Evolutionary conservation across 1,140 invertebrate species (phyloP), one percentile per base, ranked within the genome.

Genomic region (Apis laboriosa): DNA sequence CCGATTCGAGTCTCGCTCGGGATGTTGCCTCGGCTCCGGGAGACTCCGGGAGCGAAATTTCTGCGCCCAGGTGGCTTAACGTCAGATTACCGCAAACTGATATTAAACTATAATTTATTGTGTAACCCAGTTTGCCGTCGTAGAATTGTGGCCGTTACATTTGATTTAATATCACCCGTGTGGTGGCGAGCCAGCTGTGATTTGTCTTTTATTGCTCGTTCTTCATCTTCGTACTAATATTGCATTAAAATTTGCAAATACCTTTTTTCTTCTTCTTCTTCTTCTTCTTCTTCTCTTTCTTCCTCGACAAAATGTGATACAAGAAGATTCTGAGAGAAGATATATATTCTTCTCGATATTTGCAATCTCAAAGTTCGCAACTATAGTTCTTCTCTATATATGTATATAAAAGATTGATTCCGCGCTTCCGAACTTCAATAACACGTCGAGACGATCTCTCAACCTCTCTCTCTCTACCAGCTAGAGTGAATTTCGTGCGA

Each of bases 21-120:
- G 66, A 66, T 77, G 0, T 72, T 79, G 58, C 66, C 63, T 19
- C 24, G 24, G 24, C 24, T 24, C 34, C 28, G 28, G 28, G 58
- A 84, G 84, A 74, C 77, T 85, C 67, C 34, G 34, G 24, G 74
- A 43, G 34, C 21, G 28, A 55, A 73, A 76, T 89, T 77, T 86
- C 80, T 17, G 63, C 75, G 67, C 76, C 63, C 81, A 81, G 67
- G 21, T 89, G 78, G 84, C 75, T 88, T 81, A 88, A 79, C 74
- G 70, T 70, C 86, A 64, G 86, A 88, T 89, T 86, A 88, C 55
- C 53, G 71, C 43, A 24, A 28, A 71, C 61, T 86, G 74, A 77
- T 79, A 81, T 63, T 79, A 82, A 88, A 66, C 60, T n/a, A 60
- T 86, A 86, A 89, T 86, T 88, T 88, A 88, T 78, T 83, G 60